These are phyloP conservation scores for Oreochromis aureus DNA, from an alignment of 2,113 vertebrate species.

Conservation along the genomic window DNA sequence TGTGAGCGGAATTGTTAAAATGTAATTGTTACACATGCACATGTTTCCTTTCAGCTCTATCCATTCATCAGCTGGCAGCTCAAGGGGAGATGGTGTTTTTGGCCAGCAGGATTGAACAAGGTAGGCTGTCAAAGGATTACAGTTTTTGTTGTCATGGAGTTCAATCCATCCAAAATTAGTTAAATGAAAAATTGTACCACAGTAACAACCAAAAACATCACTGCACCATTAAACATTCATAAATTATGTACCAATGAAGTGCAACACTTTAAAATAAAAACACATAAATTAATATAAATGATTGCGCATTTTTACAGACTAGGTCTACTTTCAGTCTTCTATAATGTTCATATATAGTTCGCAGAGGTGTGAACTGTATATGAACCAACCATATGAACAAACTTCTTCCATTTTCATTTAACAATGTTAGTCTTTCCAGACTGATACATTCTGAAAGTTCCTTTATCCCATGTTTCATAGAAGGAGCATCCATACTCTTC, in stretches of 20 bases:
- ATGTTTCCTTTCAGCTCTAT: slow-evolving; percentile 78
- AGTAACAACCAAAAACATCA: background rate
- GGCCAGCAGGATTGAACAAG: slow-evolving; percentile 95
- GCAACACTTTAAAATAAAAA: background rate
- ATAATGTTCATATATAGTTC: background rate
- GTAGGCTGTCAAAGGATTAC: slow-evolving; percentile 52
- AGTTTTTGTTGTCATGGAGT: background rate
- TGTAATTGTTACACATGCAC: background rate
- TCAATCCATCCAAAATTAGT: background rate
- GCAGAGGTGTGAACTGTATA: background rate
- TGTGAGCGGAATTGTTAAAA: background rate
- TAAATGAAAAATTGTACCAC: background rate
- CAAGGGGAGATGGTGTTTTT: slow-evolving; percentile 97
- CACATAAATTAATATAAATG: background rate
- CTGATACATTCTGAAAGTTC: background rate
- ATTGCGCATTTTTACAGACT: background rate
- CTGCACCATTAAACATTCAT: background rate
- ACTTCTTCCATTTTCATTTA: background rate
- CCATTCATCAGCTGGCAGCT: slow-evolving; percentile 94
- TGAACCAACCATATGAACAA: background rate
- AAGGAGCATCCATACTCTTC: background rate
- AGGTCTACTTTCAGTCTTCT: background rate
- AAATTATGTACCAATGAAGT: background rate
- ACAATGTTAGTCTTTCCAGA: background rate
- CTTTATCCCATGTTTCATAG: background rate